Evolutionary conservation across 2,888 invertebrate species (phyloP).

Genomic region (Perithous albicinctus): DNA sequence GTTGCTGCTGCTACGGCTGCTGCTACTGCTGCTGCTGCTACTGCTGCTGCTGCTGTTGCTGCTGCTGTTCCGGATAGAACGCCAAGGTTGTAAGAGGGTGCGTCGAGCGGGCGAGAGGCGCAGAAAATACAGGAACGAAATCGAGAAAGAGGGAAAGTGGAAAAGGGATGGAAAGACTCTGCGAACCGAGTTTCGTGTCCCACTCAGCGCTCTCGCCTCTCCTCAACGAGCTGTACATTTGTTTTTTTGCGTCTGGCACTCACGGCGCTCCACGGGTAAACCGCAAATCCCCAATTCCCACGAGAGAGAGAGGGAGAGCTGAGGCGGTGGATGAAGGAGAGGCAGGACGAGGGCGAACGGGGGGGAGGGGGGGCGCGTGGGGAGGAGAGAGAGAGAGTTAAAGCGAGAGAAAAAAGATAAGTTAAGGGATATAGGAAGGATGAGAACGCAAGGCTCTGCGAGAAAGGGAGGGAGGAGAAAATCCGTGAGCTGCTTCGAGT

Average conservation of each 20-base stretch:
- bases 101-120: conserved; percentile 36
- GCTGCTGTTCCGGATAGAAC: conserved; percentile 44
- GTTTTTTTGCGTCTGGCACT: conserved; percentile 73
- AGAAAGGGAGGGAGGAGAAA: conserved; percentile 47
- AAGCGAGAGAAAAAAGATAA: conserved; percentile 41
- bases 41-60: conserved; percentile 21
- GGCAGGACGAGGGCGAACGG: too few relatives aligned
- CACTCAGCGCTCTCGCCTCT: conserved; percentile 45
- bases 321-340: conserved; percentile 42
- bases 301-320: conserved; percentile 64
- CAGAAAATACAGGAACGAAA: conserved; percentile 53
- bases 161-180: conserved; percentile 63
- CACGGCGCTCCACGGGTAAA: conserved; percentile 74
- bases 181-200: conserved; percentile 67
- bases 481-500: conserved; percentile 63
- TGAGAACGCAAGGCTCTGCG: conserved; percentile 20
- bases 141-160: conserved; percentile 47
- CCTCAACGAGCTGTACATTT: conserved; percentile 72
- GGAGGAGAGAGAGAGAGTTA: conserved; percentile 26
- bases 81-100: conserved; percentile 45
- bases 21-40: conserved; percentile 12
- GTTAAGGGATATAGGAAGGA: conserved; percentile 37
- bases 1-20: conserved; percentile 31
- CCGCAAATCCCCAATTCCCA: conserved; percentile 79
- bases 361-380: too few relatives aligned